phyloP scores from a whole-genome alignment of 2,113 vertebrate species.

The Dromiciops gliroides region DNA sequence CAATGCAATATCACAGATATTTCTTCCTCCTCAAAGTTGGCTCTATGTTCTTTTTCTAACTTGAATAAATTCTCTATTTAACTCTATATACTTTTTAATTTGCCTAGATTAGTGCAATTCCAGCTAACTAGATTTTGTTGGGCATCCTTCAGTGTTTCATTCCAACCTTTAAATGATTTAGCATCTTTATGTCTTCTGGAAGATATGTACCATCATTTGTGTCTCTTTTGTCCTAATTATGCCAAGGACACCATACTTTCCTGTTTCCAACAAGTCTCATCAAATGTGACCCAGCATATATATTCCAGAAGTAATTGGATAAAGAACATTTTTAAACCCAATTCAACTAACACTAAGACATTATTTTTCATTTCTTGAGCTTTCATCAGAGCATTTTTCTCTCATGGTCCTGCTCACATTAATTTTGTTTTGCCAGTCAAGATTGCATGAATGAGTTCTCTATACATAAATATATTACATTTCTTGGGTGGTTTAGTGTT shows the following conservation, averaged over 20 bases:
- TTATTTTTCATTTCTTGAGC: slow-evolving; percentile 10
- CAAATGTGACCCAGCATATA: slow-evolving; percentile 33
- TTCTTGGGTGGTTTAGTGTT: too few relatives aligned
- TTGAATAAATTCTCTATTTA: slow-evolving; percentile 8
- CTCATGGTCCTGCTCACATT: slow-evolving; percentile 23
- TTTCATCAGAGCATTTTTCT: slow-evolving; percentile 23
- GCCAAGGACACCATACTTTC: slow-evolving; percentile 17
- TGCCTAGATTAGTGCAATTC: background rate
- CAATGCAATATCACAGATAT: background rate
- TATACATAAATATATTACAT: background rate
- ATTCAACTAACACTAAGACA: slow-evolving; percentile 14
- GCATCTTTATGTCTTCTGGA: slow-evolving; percentile 29
- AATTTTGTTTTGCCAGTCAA: slow-evolving; percentile 30
- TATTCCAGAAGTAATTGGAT: slow-evolving; percentile 60
- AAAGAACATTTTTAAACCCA: slow-evolving; percentile 40
- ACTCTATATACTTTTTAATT: slow-evolving; percentile 37
- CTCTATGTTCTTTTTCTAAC: background rate
- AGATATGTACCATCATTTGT: slow-evolving; percentile 15
- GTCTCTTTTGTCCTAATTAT: slow-evolving; percentile 46
- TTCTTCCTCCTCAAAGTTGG: background rate
- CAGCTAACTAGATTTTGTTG: background rate
- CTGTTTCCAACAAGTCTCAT: slow-evolving; percentile 17
- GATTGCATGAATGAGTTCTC: slow-evolving; percentile 17
- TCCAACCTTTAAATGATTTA: background rate
- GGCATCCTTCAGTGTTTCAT: background rate